Base-by-base conservation (phyloP, 2,888 invertebrate species). In the Himalopsyche tibetana region DNA sequence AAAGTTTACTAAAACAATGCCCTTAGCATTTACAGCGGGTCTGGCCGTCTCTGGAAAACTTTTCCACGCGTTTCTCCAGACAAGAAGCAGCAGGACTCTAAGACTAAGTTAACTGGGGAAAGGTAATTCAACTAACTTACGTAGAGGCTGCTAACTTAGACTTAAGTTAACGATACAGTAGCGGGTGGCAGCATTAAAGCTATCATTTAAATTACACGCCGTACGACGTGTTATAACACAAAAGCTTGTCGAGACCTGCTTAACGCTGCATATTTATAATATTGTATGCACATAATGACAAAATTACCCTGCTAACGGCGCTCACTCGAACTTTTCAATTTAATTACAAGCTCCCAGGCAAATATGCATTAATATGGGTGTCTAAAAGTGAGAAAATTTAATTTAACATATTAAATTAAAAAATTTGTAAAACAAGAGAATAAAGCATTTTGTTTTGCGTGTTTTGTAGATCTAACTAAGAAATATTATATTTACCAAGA, bases 91-190 rank as follows among this genome's bases (percentile, higher is more conserved):
- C 82, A 28, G 55, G 51, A 82, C 51, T 36, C 36, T 82, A 36
- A 40, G 45, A 55, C 80, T 15, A 82, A 84, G 56, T 84, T 56
- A 82, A 42, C 45, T 38, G 55, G 56, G 81, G 51, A 69, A 63
- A 19, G 69, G 86, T 80, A 86, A 86, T 86, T 82, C 86, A 82
- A 79, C 82, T 82, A 56, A 84, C 42, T 86, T 86, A 38, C 69
- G n/a, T 45, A 12, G 81, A 45, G 40, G 84, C 82, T 84, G 42
- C 40, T 74, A 84, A 86, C 84, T 86, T 82, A 38, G 80, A 28
- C 84, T 69, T 42, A 38, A 84, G 82, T 85, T 85, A 28, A 74
- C 42, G 80, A 80, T 45, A 82, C 19, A 79, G n/a, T 15, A 40
- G 15, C 19, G 55, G 40, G 63, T 55, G 36, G 84, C 51, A 55